Evolutionary conservation across 2,888 invertebrate genomes (phyloP).

Genomic region (Limnephilus rhombicus): DNA sequence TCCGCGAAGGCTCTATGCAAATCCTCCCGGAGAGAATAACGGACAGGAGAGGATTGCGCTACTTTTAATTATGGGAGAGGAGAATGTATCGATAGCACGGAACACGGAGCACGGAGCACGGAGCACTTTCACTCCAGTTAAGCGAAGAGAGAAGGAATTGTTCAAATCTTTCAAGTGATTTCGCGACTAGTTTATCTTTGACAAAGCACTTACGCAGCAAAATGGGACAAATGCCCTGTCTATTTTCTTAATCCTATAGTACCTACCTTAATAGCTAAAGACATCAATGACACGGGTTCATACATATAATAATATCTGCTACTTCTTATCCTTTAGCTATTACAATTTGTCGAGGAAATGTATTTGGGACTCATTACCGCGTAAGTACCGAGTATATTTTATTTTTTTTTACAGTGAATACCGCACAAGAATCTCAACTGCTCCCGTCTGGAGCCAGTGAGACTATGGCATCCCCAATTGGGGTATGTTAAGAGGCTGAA

Average conservation of each 20-base stretch:
- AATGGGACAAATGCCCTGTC: neutral
- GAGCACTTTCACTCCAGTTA: conserved; percentile 4
- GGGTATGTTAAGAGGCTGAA: too few species aligned
- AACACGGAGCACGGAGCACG: neutral
- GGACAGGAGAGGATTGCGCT: conserved; percentile 46
- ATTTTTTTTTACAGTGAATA: too few species aligned
- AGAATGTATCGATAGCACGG: conserved; percentile 38
- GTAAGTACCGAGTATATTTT: too few species aligned
- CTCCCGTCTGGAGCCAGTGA: too few species aligned
- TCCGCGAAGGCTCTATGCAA: conserved; percentile 61
- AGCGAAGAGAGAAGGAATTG: neutral
- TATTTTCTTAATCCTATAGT: neutral
- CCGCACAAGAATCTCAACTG: too few species aligned
- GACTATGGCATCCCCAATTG: too few species aligned
- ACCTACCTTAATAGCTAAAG: neutral
- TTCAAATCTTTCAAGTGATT: conserved; percentile 5
- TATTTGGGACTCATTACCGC: neutral
- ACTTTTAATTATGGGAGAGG: conserved; percentile 39
- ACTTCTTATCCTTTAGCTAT: neutral
- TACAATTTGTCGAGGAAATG: neutral
- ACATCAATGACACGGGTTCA: neutral
- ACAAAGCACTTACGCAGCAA: neutral
- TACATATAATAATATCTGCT: neutral
- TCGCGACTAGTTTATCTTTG: neutral
- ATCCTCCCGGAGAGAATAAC: conserved; percentile 50